These are phyloP conservation scores for Conistra vaccinii DNA, from an alignment of 2,888 invertebrate species.

Conservation along the genomic window DNA sequence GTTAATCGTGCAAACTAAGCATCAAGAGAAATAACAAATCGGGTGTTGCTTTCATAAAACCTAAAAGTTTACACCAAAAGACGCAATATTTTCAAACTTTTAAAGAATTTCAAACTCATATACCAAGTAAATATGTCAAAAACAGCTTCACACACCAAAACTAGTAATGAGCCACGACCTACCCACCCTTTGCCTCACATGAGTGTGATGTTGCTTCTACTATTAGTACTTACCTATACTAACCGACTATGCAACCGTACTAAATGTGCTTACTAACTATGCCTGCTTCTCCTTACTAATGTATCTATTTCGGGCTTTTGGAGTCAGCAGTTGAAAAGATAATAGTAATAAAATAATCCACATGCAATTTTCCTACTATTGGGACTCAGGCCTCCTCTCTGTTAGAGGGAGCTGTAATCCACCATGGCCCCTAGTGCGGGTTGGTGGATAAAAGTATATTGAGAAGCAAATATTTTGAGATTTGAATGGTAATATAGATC, in stretches of 20 bases:
- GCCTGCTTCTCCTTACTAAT: conserved; percentile 84
- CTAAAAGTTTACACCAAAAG: not conserved
- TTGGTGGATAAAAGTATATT: conserved; percentile 5
- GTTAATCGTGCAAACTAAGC: not conserved
- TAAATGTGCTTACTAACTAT: conserved; percentile 72
- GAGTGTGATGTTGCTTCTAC: conserved; percentile 76
- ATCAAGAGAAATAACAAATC: not conserved
- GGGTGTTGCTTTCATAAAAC: not conserved
- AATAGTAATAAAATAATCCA: conserved; percentile 4
- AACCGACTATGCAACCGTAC: conserved; percentile 68
- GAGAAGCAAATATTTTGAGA: conserved; percentile 10
- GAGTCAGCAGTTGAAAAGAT: conserved; percentile 74
- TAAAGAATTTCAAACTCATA: not conserved
- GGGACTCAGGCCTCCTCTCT: not conserved
- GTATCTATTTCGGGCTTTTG: conserved; percentile 80
- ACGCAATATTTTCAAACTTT: not conserved
- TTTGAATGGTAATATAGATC: not conserved
- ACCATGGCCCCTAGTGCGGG: not conserved
- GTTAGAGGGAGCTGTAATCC: not conserved
- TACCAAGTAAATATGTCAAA: conserved; percentile 60
- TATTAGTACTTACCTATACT: conserved; percentile 69
- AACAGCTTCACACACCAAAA: conserved; percentile 69
- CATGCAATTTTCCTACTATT: not conserved
- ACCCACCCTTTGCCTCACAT: conserved; percentile 74
- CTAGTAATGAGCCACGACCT: conserved; percentile 69